Base-by-base conservation (phyloP, 2,797 vertebrate genomes). In the Agapornis canus region DNA sequence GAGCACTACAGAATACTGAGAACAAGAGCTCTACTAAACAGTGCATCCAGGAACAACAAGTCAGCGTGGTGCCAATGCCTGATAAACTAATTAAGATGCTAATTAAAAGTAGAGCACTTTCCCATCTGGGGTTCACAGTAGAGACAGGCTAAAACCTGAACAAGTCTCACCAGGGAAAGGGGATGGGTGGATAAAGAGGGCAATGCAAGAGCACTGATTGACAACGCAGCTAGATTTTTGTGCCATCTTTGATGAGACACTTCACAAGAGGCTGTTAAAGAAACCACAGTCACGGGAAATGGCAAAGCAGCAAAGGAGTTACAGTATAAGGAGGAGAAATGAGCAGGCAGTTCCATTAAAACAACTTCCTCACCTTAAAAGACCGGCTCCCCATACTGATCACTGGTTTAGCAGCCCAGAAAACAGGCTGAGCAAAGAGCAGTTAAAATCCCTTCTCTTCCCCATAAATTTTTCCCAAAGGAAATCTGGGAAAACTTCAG, bases 31-130 rank as follows among this genome's bases (percentile, higher is more conserved):
- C 61, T 65, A 35, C 66, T 54, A 49, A 65, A 54, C 87, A 82
- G 57, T 20, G 20, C 65, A 79, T 49, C 57, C 82, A 77, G 60
- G 59, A 94, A 59, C 0, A 2, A 66, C 39, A 81, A 78, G 47
- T 73, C 69, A 81, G 61, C 14, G 2, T 3, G 35, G 82, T 82
- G 69, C 65, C 29, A 7, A 64, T 0, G 2, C 25, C 52, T 10
- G 4, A 83, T 75, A 85, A 93, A 76, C 65, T 78, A 89, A 90
- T 94, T 87, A 75, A 92, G 70, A 72, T 42, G 82, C 66, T 96
- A 94, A 96, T 95, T 93, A 94, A 86, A 92, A 83, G 5, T 60
- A 78, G 72, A 91, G 54, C 47, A 35, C 35, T 87, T 61, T 40
- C 65, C 71, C 29, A 52, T 64, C 71, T 72, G 83, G 61, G 76